phyloP scores from a whole-genome alignment of 2,113 vertebrate species.

The Pluvialis apricaria region DNA sequence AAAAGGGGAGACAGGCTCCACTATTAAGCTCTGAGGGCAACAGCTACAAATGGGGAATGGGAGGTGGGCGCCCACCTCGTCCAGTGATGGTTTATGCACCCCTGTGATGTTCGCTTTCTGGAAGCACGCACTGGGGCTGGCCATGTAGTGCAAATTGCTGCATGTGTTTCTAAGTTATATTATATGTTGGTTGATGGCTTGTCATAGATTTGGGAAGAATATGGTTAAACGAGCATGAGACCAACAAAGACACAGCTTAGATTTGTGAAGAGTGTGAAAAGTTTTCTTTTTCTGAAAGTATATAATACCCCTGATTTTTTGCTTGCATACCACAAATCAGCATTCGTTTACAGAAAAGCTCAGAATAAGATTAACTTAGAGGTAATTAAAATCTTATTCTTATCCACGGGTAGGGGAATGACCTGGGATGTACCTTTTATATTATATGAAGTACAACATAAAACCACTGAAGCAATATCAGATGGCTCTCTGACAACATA shows the following conservation, averaged over 20 bases:
- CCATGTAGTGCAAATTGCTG: not conserved
- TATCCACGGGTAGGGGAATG: not conserved
- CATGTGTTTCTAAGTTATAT: not conserved
- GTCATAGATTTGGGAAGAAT: not conserved
- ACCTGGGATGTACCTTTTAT: not conserved
- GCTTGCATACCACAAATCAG: not conserved
- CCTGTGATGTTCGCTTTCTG: too few species aligned
- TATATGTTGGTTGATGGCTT: not conserved
- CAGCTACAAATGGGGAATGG: not conserved
- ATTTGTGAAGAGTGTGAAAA: not conserved
- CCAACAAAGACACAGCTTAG: not conserved
- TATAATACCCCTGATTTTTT: not conserved
- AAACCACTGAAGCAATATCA: conserved; percentile 29
- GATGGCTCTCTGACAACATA: not conserved
- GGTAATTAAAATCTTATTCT: conserved; percentile 25
- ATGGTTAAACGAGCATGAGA: not conserved
- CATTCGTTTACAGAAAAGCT: not conserved
- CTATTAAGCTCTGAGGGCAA: not conserved
- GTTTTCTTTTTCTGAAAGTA: not conserved
- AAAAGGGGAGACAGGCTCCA: not conserved
- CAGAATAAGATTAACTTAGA: not conserved
- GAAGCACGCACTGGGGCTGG: not conserved
- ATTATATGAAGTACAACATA: not conserved
- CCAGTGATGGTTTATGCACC: rapidly evolving
- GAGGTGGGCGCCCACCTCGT: rapidly evolving